Evolutionary conservation across 1,140 invertebrate species (phyloP), one percentile per base, ranked within the genome.

Genomic region (Philopotamus ludificatus): DNA sequence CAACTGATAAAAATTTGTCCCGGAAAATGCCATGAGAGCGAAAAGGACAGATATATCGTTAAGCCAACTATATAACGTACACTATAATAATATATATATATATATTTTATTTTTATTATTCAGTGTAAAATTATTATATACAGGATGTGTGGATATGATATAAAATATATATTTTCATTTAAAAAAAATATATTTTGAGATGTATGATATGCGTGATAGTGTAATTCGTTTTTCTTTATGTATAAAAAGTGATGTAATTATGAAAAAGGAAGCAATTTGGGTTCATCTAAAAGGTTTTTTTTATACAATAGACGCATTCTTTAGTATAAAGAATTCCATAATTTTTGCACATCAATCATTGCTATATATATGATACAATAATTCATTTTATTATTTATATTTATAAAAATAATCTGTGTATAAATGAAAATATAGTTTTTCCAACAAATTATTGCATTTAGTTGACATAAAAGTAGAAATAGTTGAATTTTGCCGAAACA

Each of bases 1-100:
- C 57, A 47, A 60, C 57, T 60, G 57, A 60, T 39, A 18, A 47
- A 60, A 60, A 60, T 47, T n/a, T 60, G 42, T 42, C 57, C 44
- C 34, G 42, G 42, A 60, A 57, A 57, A 28, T 28, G 34, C 34
- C 20, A 41, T 22, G 42, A 12, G 15, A 20, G n/a, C 10, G 34
- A 21, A 54, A 26, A 34, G 22, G 55, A 44, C 28, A 34, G 4
- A 12, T 12, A 34, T 12, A 34, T 12, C 28, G 4, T 34, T 4
- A 12, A 34, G 12, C n/a, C 28, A 34, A 7, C 28, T 7, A 34
- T 34, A 34, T 34, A n/a, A n/a, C n/a, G 28, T 34, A 34, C 28
- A 34, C 28, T 34, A 7, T 34, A 34, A 34, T 7, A 34, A 34
- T 34, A 34, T 34, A 34, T 34, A 34, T 34, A 7, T 34, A 34